Evolutionary conservation across 2,888 invertebrate genomes (phyloP).

Genomic region (Sinotaia quadrata): DNA sequence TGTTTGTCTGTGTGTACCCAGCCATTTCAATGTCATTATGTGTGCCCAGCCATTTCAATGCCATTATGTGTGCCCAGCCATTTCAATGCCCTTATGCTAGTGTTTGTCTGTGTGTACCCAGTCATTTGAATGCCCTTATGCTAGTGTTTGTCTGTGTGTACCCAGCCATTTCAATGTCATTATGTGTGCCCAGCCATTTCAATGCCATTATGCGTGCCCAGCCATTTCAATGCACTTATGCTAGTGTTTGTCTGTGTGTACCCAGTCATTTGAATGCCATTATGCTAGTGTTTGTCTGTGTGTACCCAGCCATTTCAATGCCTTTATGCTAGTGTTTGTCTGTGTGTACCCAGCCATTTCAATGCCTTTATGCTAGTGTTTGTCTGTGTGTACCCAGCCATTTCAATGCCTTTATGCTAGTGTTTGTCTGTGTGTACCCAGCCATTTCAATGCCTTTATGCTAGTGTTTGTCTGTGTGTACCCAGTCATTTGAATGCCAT

Average conservation of each 20-base stretch:
- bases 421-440: constrained; percentile 19
- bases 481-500: not conserved
- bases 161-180: not conserved
- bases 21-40: not conserved
- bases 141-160: constrained; percentile 1
- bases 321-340: not conserved
- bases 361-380: not conserved
- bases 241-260: not conserved
- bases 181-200: not conserved
- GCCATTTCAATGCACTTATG: not conserved
- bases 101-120: constrained; percentile 2
- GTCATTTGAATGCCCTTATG: not conserved
- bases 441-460: no score
- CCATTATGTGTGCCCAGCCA: no score
- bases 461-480: not conserved
- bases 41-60: no score
- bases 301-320: not conserved
- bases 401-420: constrained; percentile 10
- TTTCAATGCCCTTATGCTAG: not conserved
- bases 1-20: not conserved
- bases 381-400: constrained; percentile 6
- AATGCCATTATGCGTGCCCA: not conserved
- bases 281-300: not conserved
- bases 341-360: not conserved
- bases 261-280: not conserved